Evolutionary conservation across 2,888 invertebrate genomes (phyloP).

Genomic region (Drosophila nr. medialis): DNA sequence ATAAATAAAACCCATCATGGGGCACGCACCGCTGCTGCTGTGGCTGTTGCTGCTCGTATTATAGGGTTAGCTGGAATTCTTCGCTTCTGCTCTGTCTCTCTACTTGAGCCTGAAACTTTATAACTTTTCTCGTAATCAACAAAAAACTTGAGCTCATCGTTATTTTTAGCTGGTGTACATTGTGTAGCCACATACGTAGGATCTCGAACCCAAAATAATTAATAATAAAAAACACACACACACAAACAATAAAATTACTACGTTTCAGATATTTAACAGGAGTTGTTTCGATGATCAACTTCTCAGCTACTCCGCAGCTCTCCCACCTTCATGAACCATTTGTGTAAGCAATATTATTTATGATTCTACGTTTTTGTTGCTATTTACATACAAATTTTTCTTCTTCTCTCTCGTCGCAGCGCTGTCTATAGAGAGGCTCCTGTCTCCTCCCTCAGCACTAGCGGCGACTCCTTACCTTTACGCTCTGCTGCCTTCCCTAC

Average conservation of each 20-base stretch:
- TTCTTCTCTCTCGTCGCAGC: conserved; percentile 14
- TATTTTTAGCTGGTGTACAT: conserved; percentile 63
- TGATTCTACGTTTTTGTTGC: conserved; percentile 40
- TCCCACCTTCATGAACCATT: conserved; percentile 65
- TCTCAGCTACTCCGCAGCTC: conserved; percentile 5
- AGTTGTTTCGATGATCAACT: conserved; percentile 42
- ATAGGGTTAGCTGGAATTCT: conserved; percentile 64
- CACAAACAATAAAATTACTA: conserved; percentile 11
- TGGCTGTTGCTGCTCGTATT: conserved; percentile 26
- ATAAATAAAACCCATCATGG: conserved; percentile 12
- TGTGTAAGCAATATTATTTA: conserved; percentile 79
- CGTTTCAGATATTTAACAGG: conserved; percentile 54
- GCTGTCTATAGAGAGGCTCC: conserved; percentile 36
- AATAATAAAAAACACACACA: conserved; percentile 13
- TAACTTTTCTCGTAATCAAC: conserved; percentile 66
- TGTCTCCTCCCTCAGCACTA: conserved; percentile 29
- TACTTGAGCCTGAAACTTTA: conserved; percentile 67
- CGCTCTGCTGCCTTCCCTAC: conserved; percentile 63
- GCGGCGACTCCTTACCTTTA: conserved; percentile 70
- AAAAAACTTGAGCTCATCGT: conserved; percentile 68
- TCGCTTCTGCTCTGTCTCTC: conserved; percentile 20
- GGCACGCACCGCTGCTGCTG: conserved; percentile 55
- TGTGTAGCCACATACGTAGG: conserved; percentile 44
- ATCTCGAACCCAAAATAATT: conserved; percentile 66
- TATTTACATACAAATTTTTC: conserved; percentile 55